Base-by-base conservation (phyloP, 2,113 vertebrate genomes). In the Plectropomus leopardus region DNA sequence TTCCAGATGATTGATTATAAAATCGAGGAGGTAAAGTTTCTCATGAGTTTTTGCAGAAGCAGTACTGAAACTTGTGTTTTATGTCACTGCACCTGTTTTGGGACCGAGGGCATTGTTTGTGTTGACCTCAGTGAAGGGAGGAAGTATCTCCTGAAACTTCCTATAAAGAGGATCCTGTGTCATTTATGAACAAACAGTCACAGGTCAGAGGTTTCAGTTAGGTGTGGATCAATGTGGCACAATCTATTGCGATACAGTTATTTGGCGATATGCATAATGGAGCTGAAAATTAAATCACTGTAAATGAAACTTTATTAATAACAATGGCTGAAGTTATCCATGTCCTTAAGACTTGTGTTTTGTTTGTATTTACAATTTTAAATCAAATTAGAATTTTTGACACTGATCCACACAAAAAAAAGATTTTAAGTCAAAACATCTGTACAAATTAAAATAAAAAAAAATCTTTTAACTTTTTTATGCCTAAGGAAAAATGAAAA, bases 71-170 rank as follows among this genome's bases (percentile, higher is more conserved):
- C 3, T 1, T 21, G 7, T 42, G 16, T 32, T 53, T 45, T 6
- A 57, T 24, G 11, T 28, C 40, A 63, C 13, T 28, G 58, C 42
- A 34, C 40, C 61, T 67, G 15, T 53, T 63, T 42, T 15, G 5
- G 24, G 23, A 15, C 1, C 48, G 34, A 53, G 1, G 14, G 7
- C 7, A 13, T 32, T 16, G 8, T 51, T 24, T 16, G 4, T 0
- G 7, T 11, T 53, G 23, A 16, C 72, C 10, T 26, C 3, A 51
- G 10, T 15, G 0, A 71, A 24, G 26, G 14, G 67, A 86, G 78
- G 83, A 87, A 80, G 47, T 42, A 24, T 60, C 26, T 57, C 9
- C 59, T 70, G 67, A 80, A 67, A 78, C 54, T 19, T 51, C 26
- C 30, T 77, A n/a, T 0, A 78, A 78, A 85, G 64, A 74, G 70